A percentile compares a stretch with the other conserved stretches of the same genome.
Evolutionary conservation across 2,113 vertebrate species (phyloP).

Genomic region (Tetrao urogallus): DNA sequence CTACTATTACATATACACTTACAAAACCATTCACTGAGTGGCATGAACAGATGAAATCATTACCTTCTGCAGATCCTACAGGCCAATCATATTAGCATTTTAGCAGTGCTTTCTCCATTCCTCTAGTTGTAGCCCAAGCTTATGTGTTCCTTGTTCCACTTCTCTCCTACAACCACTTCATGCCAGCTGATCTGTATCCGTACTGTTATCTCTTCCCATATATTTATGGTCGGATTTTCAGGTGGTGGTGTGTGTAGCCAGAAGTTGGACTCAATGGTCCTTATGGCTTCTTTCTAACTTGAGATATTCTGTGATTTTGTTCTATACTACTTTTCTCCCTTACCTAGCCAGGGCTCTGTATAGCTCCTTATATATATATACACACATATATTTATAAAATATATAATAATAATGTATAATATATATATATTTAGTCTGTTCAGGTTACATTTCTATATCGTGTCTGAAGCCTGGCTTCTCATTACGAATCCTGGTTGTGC

Average conservation of each 20-base stretch:
- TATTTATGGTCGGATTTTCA: not conserved
- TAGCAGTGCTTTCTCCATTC: not conserved
- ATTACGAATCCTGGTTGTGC: not conserved
- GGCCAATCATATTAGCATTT: accelerated
- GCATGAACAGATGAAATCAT: not conserved
- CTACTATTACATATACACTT: not conserved
- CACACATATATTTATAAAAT: too few species aligned
- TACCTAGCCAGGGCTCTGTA: not conserved
- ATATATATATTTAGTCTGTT: not conserved
- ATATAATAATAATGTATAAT: too few species aligned
- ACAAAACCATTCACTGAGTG: not conserved
- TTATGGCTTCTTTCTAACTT: too few species aligned
- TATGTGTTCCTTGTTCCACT: not conserved
- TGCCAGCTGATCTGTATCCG: not conserved
- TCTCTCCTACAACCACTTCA: not conserved
- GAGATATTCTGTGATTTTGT: too few species aligned
- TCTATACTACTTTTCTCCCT: not conserved
- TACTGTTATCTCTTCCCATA: not conserved
- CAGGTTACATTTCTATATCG: not conserved
- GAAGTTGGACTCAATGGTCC: too few species aligned
- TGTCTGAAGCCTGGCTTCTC: not conserved
- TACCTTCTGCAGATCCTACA: not conserved
- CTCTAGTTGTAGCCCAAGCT: not conserved
- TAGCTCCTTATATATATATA: not conserved
- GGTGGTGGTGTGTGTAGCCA: too few species aligned